A percentile compares a stretch with the other conserved stretches of the same genome.
Conservation (phyloP, 2,113 vertebrate species). For the Tragulus kanchil region DNA sequence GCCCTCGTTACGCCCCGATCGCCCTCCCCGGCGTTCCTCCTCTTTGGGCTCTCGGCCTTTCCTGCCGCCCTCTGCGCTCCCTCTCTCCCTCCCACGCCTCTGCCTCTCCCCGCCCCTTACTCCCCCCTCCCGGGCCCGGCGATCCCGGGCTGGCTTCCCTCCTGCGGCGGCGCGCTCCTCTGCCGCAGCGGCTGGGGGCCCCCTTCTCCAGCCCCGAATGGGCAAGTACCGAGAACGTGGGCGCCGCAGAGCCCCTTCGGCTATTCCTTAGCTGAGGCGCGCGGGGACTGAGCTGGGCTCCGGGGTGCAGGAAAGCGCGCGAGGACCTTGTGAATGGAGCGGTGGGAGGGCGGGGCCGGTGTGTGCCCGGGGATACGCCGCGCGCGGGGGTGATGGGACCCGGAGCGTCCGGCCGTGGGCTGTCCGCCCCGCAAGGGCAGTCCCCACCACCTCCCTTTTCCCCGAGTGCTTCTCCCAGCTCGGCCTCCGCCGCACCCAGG, state of each 20-base stretch:
- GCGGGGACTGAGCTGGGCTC: neutral
- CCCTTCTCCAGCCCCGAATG: neutral
- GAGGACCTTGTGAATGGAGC: neutral
- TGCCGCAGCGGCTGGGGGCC: neutral
- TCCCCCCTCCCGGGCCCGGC: neutral
- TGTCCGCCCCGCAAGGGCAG: neutral
- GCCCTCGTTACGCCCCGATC: neutral
- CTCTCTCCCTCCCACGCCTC: neutral
- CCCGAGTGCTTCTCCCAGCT: neutral
- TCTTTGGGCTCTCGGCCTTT: neutral
- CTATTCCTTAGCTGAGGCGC: neutral
- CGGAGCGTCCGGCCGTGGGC: neutral
- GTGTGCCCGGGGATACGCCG: neutral
- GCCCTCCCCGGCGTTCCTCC: neutral
- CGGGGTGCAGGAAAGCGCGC: neutral
- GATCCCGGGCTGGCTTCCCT: neutral
- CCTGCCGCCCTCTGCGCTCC: neutral
- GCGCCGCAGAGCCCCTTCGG: neutral
- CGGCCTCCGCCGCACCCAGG: neutral
- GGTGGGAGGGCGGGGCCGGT: neutral
- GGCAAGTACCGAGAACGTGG: neutral
- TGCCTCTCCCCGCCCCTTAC: neutral
- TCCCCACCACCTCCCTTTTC: neutral
- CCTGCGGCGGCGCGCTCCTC: neutral
- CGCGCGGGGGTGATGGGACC: fast-evolving